Evolutionary conservation across 2,888 invertebrate species (phyloP).

Genomic region (Anagyrus pseudococci): DNA sequence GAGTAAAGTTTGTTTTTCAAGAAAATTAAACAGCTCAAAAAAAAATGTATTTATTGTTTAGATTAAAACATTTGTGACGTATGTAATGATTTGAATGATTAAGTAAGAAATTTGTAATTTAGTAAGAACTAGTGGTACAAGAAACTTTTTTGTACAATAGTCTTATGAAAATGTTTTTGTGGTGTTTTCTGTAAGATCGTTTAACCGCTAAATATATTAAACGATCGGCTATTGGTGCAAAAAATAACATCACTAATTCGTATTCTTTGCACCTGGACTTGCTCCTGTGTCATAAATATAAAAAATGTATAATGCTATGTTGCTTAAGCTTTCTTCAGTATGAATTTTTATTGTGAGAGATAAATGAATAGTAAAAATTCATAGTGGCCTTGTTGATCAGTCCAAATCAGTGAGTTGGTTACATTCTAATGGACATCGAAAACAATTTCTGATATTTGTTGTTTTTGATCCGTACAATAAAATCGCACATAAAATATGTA

Average conservation of each 20-base stretch:
- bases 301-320: too few relatives aligned
- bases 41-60: conserved; percentile 26
- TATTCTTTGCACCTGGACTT: conserved; percentile 27
- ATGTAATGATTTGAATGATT: conserved; percentile 16
- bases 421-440: conserved; percentile 27
- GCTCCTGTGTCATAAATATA: too few relatives aligned
- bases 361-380: conserved; percentile 28
- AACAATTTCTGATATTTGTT: conserved; percentile 10
- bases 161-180: conserved; percentile 15
- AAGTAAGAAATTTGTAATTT: conserved; percentile 24
- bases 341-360: conserved; percentile 27
- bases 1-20: conserved; percentile 23
- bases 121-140: conserved; percentile 19
- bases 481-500: conserved; percentile 15
- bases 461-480: conserved; percentile 7
- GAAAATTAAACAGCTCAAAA: conserved; percentile 21
- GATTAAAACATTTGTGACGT: conserved; percentile 30
- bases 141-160: conserved; percentile 10
- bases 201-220: too few relatives aligned
- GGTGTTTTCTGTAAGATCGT: background rate
- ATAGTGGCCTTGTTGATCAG: conserved; percentile 35
- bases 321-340: conserved; percentile 36
- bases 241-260: conserved; percentile 16
- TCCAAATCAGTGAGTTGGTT: conserved; percentile 23
- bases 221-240: conserved; percentile 21